Base-by-base conservation (phyloP, 2,888 invertebrate species). In the Stenichneumon culpator region DNA sequence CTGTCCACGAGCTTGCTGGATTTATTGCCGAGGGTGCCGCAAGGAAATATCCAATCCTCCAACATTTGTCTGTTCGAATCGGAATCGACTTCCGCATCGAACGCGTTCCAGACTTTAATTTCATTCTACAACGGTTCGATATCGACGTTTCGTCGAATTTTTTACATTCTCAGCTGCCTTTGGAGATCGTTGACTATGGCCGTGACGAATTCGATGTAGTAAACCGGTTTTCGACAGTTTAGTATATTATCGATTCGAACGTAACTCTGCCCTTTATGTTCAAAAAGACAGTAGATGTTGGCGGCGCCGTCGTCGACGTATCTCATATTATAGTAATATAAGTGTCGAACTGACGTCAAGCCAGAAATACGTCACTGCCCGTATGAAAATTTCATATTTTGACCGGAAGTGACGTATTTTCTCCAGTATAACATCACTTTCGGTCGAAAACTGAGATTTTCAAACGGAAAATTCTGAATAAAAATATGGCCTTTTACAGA, bases 191-290 rank as follows among this genome's bases (percentile, higher is more conserved):
- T 92, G 0, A 95, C 92, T 0, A 95, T 93, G 54, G 94, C 92
- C 63, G 93, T 94, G 93, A 99, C 98, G 93, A 98, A 98, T 94
- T 99, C 99, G 60, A 99, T 91, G 60, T 97, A 94, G 90, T 95
- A 96, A 0, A 95, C 93, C 74, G 95, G 93, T 0, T 95, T 11
- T 95, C 94, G 44, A 95, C 94, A 86, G 94, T 94, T 92, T 95
- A 94, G 93, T 98, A 97, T 69, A 98, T 94, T 60, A 98, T 95
- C 65, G 97, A 95, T 94, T 99, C 97, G 94, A 96, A 97, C 89
- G 98, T 90, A 72, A 98, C 96, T 93, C 98, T 95, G 82, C 98
- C 97, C 94, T 96, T 96, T 69, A 95, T 96, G 93, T 99, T 99
- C 22, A 99, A 94, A 93, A 99, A 97, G 95, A 98, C 96, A 0